phyloP scores from a whole-genome alignment of 2,888 invertebrate species.

The Chrysolina americana region DNA sequence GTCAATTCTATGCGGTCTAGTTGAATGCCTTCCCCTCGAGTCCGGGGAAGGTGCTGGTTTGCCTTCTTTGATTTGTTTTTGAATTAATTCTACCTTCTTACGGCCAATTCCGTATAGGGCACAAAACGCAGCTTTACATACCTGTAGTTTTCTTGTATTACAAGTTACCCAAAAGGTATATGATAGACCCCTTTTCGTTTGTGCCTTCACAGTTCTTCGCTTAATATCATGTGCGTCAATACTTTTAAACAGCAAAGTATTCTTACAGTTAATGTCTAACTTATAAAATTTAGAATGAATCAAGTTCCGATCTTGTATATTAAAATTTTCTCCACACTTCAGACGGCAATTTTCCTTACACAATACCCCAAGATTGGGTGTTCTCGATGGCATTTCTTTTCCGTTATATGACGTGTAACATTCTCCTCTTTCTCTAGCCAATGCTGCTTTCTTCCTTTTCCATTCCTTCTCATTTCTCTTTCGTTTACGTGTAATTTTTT shows the following conservation, averaged over 20 bases:
- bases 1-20: conserved; percentile 30
- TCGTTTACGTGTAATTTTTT: neutral
- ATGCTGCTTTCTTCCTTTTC: neutral
- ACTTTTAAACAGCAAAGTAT: neutral
- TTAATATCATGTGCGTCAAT: neutral
- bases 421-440: conserved; percentile 1
- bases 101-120: conserved; percentile 31
- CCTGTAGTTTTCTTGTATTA: conserved; percentile 3
- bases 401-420: neutral
- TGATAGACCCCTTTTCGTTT: neutral
- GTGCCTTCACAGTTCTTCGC: neutral
- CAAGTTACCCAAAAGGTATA: neutral
- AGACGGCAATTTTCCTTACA: neutral
- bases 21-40: conserved; percentile 31
- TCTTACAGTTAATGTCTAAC: neutral
- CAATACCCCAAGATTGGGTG: neutral
- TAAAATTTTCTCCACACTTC: neutral
- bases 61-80: conserved; percentile 29
- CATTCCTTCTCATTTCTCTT: neutral
- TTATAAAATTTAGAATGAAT: neutral
- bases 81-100: conserved; percentile 31
- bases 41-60: conserved; percentile 33
- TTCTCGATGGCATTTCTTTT: neutral
- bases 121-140: conserved; percentile 32
- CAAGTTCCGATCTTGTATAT: neutral